Conservation (phyloP, 2,113 vertebrate genomes). For the Tupaia tana region DNA sequence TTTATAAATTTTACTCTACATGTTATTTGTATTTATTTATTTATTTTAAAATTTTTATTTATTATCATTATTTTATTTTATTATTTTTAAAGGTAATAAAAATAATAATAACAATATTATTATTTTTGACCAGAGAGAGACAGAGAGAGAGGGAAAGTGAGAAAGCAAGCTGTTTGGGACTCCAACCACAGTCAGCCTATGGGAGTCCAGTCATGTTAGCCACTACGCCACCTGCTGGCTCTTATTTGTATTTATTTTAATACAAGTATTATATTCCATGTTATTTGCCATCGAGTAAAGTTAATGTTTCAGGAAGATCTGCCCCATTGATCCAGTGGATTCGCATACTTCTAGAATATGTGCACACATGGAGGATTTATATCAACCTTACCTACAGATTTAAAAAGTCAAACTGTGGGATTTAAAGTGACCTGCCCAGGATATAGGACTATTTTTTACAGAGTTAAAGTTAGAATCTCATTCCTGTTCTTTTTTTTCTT, state of each 20-base stretch:
- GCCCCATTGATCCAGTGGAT: not conserved
- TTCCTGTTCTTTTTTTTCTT: not conserved
- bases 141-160: no score
- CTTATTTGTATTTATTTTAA: not conserved
- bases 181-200: no score
- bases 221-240: no score
- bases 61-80: no score
- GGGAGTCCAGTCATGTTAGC: no score
- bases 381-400: not conserved
- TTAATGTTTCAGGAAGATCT: slow-evolving; percentile 13
- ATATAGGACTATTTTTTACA: slow-evolving; percentile 4
- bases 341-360: not conserved
- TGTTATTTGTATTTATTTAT: slow-evolving; percentile 7
- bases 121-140: no score
- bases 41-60: not conserved
- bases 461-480: not conserved
- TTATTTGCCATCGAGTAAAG: slow-evolving; percentile 11
- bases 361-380: not conserved
- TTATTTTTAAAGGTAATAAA: no score
- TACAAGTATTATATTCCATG: not conserved
- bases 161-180: no score
- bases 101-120: no score
- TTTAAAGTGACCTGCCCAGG: not conserved
- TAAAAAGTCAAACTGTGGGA: not conserved
- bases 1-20: not conserved